phyloP scores from a whole-genome alignment of 2,888 invertebrate genomes.

The Itoplectis maculator region DNA sequence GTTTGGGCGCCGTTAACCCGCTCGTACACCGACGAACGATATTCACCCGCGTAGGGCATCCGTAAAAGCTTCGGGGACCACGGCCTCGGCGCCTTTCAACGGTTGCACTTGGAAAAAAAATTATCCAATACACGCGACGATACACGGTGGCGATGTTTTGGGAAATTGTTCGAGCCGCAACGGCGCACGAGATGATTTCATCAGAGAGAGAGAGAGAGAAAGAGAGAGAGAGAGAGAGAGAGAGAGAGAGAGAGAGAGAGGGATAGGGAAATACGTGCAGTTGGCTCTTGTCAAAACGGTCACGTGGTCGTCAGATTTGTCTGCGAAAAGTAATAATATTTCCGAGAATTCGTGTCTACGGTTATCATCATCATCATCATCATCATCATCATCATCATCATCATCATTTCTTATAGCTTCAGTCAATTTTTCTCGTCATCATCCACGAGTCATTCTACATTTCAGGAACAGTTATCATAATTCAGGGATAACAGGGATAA shows the following conservation, averaged over 20 bases:
- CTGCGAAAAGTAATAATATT: background rate
- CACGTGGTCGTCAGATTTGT: background rate
- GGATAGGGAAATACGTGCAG: background rate
- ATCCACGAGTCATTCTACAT: no score
- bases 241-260: background rate
- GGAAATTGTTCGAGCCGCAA: background rate
- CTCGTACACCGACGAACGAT: no score
- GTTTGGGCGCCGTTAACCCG: constrained; percentile 33
- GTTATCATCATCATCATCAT: no score
- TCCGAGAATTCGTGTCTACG: no score
- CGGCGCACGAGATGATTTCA: background rate
- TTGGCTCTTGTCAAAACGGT: background rate
- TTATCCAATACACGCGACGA: background rate
- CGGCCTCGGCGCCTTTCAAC: background rate
- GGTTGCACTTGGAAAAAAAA: constrained; percentile 8
- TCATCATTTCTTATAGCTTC: no score
- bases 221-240: background rate
- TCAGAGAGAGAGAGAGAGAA: background rate
- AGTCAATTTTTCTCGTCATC: no score
- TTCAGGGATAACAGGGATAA: no score
- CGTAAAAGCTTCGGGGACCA: constrained; percentile 25
- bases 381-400: no score
- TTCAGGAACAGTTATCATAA: no score
- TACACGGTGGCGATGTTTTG: background rate
- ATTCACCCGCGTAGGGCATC: constrained; percentile 46